Evolutionary conservation across 2,797 vertebrate genomes (phyloP).

Genomic region (Tarsius wallacei): DNA sequence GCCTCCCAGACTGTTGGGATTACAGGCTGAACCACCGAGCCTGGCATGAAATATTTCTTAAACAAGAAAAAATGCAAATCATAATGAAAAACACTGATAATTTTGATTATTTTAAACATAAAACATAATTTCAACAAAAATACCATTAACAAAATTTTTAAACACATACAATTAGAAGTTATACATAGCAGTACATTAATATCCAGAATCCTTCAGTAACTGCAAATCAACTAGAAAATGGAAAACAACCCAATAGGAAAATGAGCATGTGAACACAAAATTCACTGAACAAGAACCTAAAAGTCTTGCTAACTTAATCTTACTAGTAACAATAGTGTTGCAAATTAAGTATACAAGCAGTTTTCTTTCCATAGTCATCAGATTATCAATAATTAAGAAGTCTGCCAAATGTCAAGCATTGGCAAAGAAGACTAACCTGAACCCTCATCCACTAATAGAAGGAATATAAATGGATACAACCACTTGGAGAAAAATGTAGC

Average conservation of each 20-base stretch:
- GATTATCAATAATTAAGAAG: background rate
- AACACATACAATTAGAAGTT: background rate
- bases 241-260: background rate
- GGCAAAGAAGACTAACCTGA: background rate
- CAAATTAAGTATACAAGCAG: background rate
- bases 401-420: background rate
- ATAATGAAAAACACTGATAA: background rate
- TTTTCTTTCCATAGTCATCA: background rate
- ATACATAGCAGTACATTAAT: background rate
- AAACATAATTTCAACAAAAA: background rate
- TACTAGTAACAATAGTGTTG: background rate
- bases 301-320: background rate
- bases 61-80: background rate
- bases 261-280: background rate
- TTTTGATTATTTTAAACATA: background rate
- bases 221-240: background rate
- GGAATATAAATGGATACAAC: background rate
- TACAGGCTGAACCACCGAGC: too few species aligned
- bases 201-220: background rate
- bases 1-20: too few species aligned
- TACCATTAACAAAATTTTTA: background rate
- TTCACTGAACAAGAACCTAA: background rate
- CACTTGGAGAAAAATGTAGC: background rate
- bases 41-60: background rate
- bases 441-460: background rate